A percentile compares a stretch with the other conserved stretches of the same genome.
These are phyloP conservation scores for Nymphalis c-album DNA, from an alignment of 2,888 invertebrate genomes.

Conservation along the genomic window DNA sequence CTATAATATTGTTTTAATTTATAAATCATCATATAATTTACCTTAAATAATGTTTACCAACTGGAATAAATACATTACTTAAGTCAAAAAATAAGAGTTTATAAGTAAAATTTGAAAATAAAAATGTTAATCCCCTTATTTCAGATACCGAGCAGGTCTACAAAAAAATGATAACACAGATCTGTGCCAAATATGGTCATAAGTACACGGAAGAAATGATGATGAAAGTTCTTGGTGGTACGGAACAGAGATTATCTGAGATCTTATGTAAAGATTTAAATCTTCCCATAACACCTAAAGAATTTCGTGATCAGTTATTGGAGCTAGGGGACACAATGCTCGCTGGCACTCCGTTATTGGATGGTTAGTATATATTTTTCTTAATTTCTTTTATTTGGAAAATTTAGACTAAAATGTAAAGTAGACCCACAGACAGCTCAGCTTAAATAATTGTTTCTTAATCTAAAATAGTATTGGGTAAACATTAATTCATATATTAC, in stretches of 20 bases:
- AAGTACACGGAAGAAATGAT: conserved; percentile 90
- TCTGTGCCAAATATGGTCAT: conserved; percentile 87
- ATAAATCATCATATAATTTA: not conserved
- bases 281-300: conserved; percentile 84
- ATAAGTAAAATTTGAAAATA: not conserved
- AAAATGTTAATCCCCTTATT: conserved; percentile 43
- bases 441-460: too few relatives aligned
- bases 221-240: conserved; percentile 88
- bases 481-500: too few relatives aligned
- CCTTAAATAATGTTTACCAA: not conserved
- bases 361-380: conserved; percentile 80
- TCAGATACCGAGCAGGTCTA: conserved; percentile 92
- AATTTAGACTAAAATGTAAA: too few relatives aligned
- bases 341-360: conserved; percentile 83
- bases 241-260: conserved; percentile 85
- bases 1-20: not conserved
- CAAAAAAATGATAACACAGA: conserved; percentile 85
- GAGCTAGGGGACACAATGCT: conserved; percentile 82
- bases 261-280: conserved; percentile 85
- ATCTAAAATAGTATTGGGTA: too few relatives aligned
- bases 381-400: not conserved
- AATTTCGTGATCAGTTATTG: conserved; percentile 84
- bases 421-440: too few relatives aligned
- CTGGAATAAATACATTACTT: too few relatives aligned
- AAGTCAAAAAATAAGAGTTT: not conserved